Conservation (phyloP, 2,888 invertebrate genomes). For the Melanotus villosus region DNA sequence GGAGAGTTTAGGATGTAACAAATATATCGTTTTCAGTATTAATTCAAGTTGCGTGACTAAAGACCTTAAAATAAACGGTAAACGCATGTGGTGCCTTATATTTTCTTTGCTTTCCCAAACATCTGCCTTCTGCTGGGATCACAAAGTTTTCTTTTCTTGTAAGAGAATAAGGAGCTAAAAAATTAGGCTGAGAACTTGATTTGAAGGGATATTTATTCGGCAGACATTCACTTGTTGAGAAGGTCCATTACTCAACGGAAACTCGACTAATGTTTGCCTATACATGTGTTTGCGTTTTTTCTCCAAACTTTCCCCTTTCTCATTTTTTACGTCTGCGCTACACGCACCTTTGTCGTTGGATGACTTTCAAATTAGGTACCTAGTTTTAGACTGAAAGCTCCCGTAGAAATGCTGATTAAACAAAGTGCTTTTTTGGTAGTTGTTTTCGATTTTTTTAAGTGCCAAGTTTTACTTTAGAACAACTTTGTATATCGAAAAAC, state of each 20-base stretch:
- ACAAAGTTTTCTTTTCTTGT: constrained; percentile 17
- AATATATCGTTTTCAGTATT: too few species aligned
- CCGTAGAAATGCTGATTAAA: constrained; percentile 15
- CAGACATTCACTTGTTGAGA: constrained; percentile 29
- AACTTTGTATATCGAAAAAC: neutral
- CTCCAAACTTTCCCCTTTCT: constrained; percentile 18
- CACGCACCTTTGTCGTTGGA: constrained; percentile 17
- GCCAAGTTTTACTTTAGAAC: neutral
- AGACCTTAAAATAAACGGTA: constrained; percentile 15
- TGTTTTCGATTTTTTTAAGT: constrained; percentile 19
- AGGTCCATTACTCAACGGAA: constrained; percentile 25
- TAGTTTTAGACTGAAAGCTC: constrained; percentile 1
- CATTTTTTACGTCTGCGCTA: constrained; percentile 17
- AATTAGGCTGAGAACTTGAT: constrained; percentile 24
- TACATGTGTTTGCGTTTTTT: constrained; percentile 26
- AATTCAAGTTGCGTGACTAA: constrained; percentile 7
- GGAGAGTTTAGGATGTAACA: too few species aligned
- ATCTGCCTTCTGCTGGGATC: constrained; percentile 3
- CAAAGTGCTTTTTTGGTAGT: constrained; percentile 8
- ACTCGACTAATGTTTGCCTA: constrained; percentile 27
- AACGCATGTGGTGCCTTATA: constrained; percentile 16
- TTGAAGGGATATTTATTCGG: constrained; percentile 29
- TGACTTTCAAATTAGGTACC: constrained; percentile 21
- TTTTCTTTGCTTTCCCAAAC: neutral
- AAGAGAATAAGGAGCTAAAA: constrained; percentile 6